Evolutionary conservation across 2,797 vertebrate genomes (phyloP).

Genomic region (Salarias fasciatus): DNA sequence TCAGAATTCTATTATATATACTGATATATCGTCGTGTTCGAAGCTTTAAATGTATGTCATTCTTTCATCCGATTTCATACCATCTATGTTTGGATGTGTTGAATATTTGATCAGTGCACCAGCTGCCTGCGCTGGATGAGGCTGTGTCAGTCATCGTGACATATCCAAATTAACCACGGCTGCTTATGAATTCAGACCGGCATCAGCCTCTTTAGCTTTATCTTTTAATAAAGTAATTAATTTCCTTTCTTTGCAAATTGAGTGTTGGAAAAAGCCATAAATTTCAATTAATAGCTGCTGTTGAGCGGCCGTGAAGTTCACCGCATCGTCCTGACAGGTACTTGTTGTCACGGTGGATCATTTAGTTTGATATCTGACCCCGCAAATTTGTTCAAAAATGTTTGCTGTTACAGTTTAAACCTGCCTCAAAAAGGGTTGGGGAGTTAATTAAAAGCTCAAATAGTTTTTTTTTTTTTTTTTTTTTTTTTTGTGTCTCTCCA

Average conservation of each 20-base stretch:
- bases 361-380: conserved; percentile 44
- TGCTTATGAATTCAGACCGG: conserved; percentile 27
- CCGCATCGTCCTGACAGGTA: conserved; percentile 47
- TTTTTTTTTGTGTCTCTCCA: conserved; percentile 8
- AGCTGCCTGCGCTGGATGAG: not conserved
- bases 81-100: no score
- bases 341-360: conserved; percentile 33
- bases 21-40: no score
- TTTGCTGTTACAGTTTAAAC: conserved; percentile 23
- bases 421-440: not conserved
- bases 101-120: no score
- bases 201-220: conserved; percentile 28
- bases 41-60: no score
- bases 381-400: conserved; percentile 9
- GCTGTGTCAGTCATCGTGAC: not conserved
- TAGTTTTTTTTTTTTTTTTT: conserved; percentile 13
- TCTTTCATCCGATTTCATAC: no score
- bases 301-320: conserved; percentile 42
- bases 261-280: conserved; percentile 43
- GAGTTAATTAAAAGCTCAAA: conserved; percentile 16
- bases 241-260: conserved; percentile 29
- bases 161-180: not conserved
- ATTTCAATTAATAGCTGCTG: conserved; percentile 51
- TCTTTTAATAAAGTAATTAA: conserved; percentile 58
- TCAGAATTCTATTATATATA: no score